Conservation (phyloP, 2,113 vertebrate genomes). For the Spilogale gracilis region DNA sequence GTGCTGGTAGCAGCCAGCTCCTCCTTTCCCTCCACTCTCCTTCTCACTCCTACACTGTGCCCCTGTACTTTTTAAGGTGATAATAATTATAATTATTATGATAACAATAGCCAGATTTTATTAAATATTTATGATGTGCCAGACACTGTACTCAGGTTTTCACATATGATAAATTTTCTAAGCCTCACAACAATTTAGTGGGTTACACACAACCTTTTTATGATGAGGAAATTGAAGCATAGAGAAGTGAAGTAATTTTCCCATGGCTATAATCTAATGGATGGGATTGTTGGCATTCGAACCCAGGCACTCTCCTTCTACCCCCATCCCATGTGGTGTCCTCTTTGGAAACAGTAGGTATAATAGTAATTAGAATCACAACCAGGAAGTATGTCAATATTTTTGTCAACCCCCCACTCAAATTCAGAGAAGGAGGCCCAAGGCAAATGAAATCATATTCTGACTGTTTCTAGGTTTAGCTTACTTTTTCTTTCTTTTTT, state of each 20-base stretch:
- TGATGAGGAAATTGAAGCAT: neutral
- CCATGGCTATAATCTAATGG: neutral
- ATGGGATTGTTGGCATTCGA: neutral
- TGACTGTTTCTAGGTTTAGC: neutral
- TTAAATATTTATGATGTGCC: neutral
- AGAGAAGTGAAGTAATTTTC: neutral
- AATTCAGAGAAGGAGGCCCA: neutral
- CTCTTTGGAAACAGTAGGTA: neutral
- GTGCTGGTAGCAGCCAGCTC: neutral
- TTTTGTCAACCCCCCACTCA: neutral
- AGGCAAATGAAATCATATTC: neutral
- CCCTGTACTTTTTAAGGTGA: neutral
- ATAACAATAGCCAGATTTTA: neutral
- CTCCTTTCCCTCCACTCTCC: neutral
- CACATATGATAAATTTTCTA: neutral
- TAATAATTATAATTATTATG: neutral
- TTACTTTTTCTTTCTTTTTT: neutral
- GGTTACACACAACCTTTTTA: neutral
- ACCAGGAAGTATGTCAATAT: neutral
- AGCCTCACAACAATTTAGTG: neutral
- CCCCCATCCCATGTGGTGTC: neutral
- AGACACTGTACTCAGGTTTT: neutral
- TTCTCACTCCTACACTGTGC: neutral
- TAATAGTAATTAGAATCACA: neutral
- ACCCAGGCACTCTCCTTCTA: neutral